phyloP scores from a whole-genome alignment of 2,888 invertebrate species.

The Platynereis dumerilii region DNA sequence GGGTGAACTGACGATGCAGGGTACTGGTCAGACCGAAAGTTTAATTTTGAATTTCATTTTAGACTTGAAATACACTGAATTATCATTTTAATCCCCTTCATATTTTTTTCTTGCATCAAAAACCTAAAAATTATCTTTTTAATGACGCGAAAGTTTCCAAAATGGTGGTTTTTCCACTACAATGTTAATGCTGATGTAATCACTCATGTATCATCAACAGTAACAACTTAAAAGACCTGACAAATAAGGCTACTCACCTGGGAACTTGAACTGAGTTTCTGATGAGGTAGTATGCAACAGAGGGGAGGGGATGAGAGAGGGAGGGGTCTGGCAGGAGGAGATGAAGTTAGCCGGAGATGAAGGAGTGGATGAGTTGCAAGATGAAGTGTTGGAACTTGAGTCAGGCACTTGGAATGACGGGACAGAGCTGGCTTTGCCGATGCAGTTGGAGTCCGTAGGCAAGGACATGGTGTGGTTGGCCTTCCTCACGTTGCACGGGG shows the following conservation, averaged over 20 bases:
- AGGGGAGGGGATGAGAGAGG: constrained; percentile 45
- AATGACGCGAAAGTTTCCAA: no score
- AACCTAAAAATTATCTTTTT: no score
- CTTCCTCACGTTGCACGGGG: constrained; percentile 43
- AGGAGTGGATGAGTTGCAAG: constrained; percentile 95
- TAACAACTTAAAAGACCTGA: no score
- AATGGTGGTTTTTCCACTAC: no score
- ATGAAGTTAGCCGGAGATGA: constrained; percentile 83
- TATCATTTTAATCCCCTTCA: no score
- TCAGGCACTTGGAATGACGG: constrained; percentile 41
- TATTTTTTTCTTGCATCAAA: no score
- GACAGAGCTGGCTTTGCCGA: constrained; percentile 29
- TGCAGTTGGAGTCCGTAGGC: constrained; percentile 20
- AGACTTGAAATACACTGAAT: no score
- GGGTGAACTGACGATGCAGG: no score
- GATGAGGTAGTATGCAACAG: constrained; percentile 24
- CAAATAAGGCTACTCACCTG: constrained; percentile 22
- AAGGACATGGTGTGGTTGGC: constrained; percentile 39
- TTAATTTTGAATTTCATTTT: no score
- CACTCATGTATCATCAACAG: no score
- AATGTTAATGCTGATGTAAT: no score
- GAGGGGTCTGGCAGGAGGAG: constrained; percentile 65
- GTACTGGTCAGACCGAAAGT: no score
- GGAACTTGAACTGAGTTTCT: constrained; percentile 34
- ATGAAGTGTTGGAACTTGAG: constrained; percentile 87